Conservation (phyloP, 2,113 vertebrate species). For the Australoheros scitulus region DNA sequence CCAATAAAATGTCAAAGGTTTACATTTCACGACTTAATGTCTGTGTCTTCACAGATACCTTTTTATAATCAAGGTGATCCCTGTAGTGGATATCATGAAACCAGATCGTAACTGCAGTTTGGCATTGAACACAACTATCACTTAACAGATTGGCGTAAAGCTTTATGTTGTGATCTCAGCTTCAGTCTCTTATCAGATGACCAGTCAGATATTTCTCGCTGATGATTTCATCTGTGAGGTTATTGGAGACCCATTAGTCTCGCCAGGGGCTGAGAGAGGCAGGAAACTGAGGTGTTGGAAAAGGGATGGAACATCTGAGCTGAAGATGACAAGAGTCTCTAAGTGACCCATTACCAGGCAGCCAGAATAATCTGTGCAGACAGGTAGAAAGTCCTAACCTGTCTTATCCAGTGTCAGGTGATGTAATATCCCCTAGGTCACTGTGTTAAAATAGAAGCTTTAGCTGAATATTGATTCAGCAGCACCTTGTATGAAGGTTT, state of each 20-base stretch:
- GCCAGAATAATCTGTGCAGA: slow-evolving; percentile 52
- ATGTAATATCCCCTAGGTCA: slow-evolving; percentile 31
- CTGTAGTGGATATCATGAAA: slow-evolving; percentile 39
- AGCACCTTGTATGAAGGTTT: not conserved
- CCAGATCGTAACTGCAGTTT: slow-evolving; percentile 40
- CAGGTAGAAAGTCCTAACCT: slow-evolving; percentile 44
- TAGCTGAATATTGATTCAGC: not conserved
- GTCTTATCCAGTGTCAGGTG: slow-evolving; percentile 33
- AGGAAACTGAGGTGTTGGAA: slow-evolving; percentile 53
- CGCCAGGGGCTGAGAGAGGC: slow-evolving; percentile 29
- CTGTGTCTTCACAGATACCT: slow-evolving; percentile 35
- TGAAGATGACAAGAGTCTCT: slow-evolving; percentile 27
- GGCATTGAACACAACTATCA: slow-evolving; percentile 47
- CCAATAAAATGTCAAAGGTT: slow-evolving; percentile 28
- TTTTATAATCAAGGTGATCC: slow-evolving; percentile 5
- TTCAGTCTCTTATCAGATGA: slow-evolving; percentile 51
- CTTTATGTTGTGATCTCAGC: slow-evolving; percentile 59
- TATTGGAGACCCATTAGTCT: slow-evolving; percentile 48
- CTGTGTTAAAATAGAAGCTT: slow-evolving; percentile 47
- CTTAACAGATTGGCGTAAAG: slow-evolving; percentile 45
- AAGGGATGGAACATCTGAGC: slow-evolving; percentile 40
- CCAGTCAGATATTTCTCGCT: slow-evolving; percentile 62
- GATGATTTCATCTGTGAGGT: slow-evolving; percentile 72
- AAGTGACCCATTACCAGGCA: slow-evolving; percentile 32
- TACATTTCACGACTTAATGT: slow-evolving; percentile 41